Evolutionary conservation across 2,113 vertebrate genomes (phyloP), one percentile per base, ranked within the genome.

Genomic region (Syngnathus floridae): DNA sequence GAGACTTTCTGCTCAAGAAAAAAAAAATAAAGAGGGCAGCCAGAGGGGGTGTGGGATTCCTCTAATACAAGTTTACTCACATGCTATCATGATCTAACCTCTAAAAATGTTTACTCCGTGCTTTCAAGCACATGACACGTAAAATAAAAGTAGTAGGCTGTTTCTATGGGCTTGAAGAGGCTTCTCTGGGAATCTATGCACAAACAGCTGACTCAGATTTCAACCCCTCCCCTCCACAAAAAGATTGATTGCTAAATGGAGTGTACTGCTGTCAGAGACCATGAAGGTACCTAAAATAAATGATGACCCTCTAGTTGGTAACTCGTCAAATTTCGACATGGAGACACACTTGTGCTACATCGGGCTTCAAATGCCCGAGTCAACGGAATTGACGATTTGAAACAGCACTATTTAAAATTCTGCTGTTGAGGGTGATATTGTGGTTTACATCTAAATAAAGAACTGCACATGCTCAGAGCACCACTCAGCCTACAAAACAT

Each of bases 1-100:
- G 41, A 75, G 71, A 81, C 64, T 61, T 59, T 65, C 70, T 73
- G 71, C 51, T 75, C 77, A 77, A 75, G 36, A 55, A 67, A 68
- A 80, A 82, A 79, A 56, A 60, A 46, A 41, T 43, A 57, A 17
- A 36, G 57, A 52, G 62, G 73, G 40, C 64, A 57, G 69, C 17
- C 26, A 8, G 41, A 16, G 13, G 59, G 14, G 69, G 67, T 59
- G 65, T 40, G 1, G 13, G 26, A 9, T 14, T 60, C n/a, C 49
- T 38, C 38, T 77, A 70, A 66, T 71, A 76, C 43, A 72, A 71
- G 51, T 2, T 7, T n/a, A 26, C 59, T 83, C 70, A 86, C 73
- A 67, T 62, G 73, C 62, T 71, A 57, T 74, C 71, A 71, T 31
- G 10, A 70, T 55, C 60, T 3, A 41, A 61, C 41, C 38, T 43